A percentile compares a stretch with the other conserved stretches of the same genome.
phyloP scores from a whole-genome alignment of 2,888 invertebrate species.

The Omphaloscelis lunosa region DNA sequence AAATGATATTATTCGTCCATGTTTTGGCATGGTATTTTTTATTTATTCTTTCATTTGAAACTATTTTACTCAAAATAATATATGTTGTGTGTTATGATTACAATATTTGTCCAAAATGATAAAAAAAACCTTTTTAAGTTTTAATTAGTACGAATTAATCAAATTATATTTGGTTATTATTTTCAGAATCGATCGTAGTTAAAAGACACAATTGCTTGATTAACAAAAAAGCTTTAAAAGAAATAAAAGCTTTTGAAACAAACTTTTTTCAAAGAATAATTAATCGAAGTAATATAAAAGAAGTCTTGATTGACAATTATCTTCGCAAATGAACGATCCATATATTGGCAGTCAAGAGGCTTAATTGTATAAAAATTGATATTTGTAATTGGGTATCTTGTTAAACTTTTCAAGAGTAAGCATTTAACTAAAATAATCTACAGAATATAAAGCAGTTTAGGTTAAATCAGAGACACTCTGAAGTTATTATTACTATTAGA shows the following conservation, averaged over 20 bases:
- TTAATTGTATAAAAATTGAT: conserved; percentile 30
- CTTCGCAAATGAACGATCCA: conserved; percentile 27
- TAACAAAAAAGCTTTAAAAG: conserved; percentile 3
- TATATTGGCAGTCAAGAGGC: conserved; percentile 24
- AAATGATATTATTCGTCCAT: neutral
- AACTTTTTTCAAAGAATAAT: conserved; percentile 16
- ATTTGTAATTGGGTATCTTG: conserved; percentile 8
- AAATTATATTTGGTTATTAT: neutral
- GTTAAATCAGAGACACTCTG: neutral
- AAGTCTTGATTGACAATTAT: conserved; percentile 44
- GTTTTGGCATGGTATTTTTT: neutral
- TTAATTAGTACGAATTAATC: neutral
- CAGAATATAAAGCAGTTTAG: neutral
- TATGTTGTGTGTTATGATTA: neutral
- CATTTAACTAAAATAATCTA: neutral
- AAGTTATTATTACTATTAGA: neutral
- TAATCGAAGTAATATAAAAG: conserved; percentile 21
- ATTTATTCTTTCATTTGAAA: neutral
- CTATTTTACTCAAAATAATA: neutral
- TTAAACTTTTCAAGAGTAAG: conserved; percentile 3
- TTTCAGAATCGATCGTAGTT: neutral
- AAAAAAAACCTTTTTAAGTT: neutral
- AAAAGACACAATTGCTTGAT: neutral
- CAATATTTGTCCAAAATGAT: neutral
- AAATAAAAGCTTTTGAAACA: conserved; percentile 23